These are phyloP conservation scores for Galerucella pusilla DNA, from an alignment of 2,888 invertebrate genomes.

Conservation along the genomic window DNA sequence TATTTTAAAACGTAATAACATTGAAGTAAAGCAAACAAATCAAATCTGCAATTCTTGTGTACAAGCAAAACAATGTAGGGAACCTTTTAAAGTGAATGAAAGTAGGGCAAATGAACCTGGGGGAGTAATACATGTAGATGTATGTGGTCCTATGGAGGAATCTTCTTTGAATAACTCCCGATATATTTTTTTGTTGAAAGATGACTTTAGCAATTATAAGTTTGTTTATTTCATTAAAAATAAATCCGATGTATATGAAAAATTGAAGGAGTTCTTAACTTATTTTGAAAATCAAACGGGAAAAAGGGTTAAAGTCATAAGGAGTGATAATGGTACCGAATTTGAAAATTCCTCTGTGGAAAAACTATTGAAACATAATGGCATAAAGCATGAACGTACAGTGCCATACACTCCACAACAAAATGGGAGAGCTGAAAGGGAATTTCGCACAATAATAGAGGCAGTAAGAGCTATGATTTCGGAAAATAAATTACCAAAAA, in stretches of 20 bases:
- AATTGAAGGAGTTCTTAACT: conserved; percentile 37
- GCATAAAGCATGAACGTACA: too few species aligned
- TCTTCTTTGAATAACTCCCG: too few species aligned
- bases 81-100: not conserved
- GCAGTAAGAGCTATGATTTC: too few species aligned
- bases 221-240: conserved; percentile 23
- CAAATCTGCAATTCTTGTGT: too few species aligned
- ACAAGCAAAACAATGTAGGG: too few species aligned
- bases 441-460: too few species aligned
- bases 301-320: conserved; percentile 39
- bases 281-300: conserved; percentile 35
- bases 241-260: conserved; percentile 20
- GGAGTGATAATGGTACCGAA: conserved; percentile 49
- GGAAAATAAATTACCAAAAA: too few species aligned
- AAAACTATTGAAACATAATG: not conserved
- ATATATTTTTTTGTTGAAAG: conserved; percentile 27
- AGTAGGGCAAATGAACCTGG: conserved; percentile 26
- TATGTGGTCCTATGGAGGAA: conserved; percentile 1
- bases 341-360: conserved; percentile 32
- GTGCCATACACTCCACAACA: too few species aligned
- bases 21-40: conserved; percentile 23
- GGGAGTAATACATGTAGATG: conserved; percentile 39
- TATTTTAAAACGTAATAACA: conserved; percentile 16
- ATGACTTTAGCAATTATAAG: conserved; percentile 39
- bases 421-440: too few species aligned